Conservation (phyloP, 2,888 invertebrate genomes). For the Andrena haemorrhoa region DNA sequence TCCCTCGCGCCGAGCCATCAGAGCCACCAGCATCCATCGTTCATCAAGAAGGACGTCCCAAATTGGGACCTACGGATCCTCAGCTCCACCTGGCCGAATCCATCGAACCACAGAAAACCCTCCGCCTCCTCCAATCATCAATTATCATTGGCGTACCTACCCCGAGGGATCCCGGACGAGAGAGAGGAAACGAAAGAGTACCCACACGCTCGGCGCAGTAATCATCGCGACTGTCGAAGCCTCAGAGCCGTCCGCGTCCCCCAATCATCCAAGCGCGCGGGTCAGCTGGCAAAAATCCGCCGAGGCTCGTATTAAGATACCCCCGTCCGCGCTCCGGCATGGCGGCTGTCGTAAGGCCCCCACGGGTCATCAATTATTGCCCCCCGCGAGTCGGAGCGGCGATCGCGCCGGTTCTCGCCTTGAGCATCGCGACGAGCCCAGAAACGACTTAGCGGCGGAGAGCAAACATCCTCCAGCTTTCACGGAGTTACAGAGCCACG, state of each 20-base stretch:
- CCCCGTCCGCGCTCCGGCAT: not conserved
- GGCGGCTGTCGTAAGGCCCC: not conserved
- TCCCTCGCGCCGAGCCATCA: too few relatives aligned
- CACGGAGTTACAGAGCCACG: not conserved
- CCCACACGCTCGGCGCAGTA: not conserved
- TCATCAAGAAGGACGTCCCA: too few relatives aligned
- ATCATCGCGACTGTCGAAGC: slow-evolving; percentile 1
- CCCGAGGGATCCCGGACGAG: too few relatives aligned
- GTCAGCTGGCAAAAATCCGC: not conserved
- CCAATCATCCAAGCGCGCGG: not conserved
- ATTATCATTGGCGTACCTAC: too few relatives aligned
- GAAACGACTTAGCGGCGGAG: not conserved
- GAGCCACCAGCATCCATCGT: too few relatives aligned
- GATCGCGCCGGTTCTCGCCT: slow-evolving; percentile 4
- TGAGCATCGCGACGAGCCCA: not conserved
- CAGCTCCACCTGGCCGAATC: too few relatives aligned
- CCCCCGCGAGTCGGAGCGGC: not conserved
- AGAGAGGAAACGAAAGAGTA: not conserved
- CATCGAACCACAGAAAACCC: too few relatives aligned
- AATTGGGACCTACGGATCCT: too few relatives aligned
- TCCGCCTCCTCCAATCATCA: too few relatives aligned
- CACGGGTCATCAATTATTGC: slow-evolving; percentile 11
- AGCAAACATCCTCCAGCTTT: slow-evolving; percentile 37
- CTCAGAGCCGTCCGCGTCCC: not conserved
- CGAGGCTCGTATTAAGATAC: slow-evolving; percentile 4